Conservation (phyloP, 37 sponge, comb jelly and placozoan species). For the Chondrosia reniformis region DNA sequence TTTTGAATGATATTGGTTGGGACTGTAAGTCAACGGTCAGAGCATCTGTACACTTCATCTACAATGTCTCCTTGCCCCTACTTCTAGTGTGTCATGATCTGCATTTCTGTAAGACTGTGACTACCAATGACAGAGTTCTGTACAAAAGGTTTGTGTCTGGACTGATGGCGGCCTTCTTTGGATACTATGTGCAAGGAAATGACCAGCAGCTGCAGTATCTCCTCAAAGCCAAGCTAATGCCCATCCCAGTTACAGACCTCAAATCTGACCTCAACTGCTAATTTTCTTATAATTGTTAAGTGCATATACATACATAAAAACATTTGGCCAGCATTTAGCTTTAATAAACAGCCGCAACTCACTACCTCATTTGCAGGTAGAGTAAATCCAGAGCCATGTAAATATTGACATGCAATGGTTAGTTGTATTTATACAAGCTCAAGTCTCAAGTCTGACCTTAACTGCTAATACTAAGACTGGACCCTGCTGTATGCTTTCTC, state of each 20-base stretch:
- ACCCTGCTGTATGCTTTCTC: constrained; percentile 97
- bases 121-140: constrained; percentile 31
- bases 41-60: too few relatives aligned
- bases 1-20: constrained; percentile 53
- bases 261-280: constrained; percentile 39
- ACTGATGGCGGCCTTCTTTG: constrained; percentile 48
- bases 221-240: constrained; percentile 28
- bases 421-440: not conserved
- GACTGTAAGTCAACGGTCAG: constrained; percentile 50
- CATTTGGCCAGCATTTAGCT: too few relatives aligned
- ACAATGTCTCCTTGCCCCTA: not conserved
- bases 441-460: too few relatives aligned
- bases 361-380: too few relatives aligned
- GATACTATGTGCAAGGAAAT: constrained; percentile 51
- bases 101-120: too few relatives aligned
- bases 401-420: too few relatives aligned
- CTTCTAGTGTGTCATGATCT: constrained; percentile 32
- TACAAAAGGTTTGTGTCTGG: constrained; percentile 42
- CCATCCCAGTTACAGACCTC: constrained; percentile 35
- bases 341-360: too few relatives aligned
- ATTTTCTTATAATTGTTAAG: not conserved
- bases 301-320: not conserved
- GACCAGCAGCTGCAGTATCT: constrained; percentile 24
- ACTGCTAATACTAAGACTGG: too few relatives aligned
- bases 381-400: too few relatives aligned